Base-by-base conservation (phyloP, 2,888 invertebrate genomes). In the Clepsis dumicolana region DNA sequence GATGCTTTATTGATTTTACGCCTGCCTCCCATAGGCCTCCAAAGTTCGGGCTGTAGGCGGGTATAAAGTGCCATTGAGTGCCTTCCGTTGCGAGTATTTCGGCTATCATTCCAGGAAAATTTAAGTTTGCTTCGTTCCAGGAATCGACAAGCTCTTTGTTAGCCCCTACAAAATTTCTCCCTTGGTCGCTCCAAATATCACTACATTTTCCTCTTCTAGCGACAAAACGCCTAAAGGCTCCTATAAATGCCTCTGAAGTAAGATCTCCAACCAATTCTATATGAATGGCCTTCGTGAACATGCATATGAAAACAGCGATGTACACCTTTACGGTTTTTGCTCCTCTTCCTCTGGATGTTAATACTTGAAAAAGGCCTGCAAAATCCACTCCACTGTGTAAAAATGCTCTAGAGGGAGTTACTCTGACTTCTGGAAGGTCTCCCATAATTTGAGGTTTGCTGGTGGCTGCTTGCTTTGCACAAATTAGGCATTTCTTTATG, bases 201-300 rank as follows among this genome's bases (percentile, higher is more conserved):
- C 7, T 52, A n/a, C 70, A 65, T 29, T n/a, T 44, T 18, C 61
- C 65, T 52, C 64, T 10, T 35, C 68, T 14, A 2, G 69, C 27
- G 7, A 60, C 54, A 14, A 69, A 69, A 18, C 66, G 21, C 18
- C 14, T 24, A 24, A 60, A 70, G 2, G 66, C 53, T 18, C 50
- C 70, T n/a, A 70, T 61, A 21, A 70, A 70, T 0, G 71, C 71
- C 12, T 76, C 73, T 0, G 77, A 72, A 25, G 73, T 68, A 0
- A 79, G 70, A 12, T 73, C 72, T 0, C 70, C 67, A 1, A 77
- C 79, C 2, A 72, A 27, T 29, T 80, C 79, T 1, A 79, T 59
- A 62, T 77, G 77, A 7, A 76, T 69, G 0, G 75, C 75, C 18
- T 72, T 72, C 0, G 72, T 71, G 1, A 68, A 57, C 61, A 75